phyloP scores from a whole-genome alignment of 2,888 invertebrate genomes.

The Philopedon plagiatum region DNA sequence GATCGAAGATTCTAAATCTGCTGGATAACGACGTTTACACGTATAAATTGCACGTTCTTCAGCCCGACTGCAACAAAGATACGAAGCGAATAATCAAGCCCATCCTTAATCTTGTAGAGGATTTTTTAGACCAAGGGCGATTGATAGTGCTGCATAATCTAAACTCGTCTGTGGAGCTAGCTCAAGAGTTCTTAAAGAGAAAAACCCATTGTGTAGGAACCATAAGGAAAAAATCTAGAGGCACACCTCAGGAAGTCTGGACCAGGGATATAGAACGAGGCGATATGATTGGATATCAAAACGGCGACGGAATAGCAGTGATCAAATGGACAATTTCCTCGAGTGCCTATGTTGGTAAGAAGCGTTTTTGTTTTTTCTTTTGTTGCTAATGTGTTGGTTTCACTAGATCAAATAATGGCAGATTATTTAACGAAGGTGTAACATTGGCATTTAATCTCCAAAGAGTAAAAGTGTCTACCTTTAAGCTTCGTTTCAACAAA shows the following conservation, averaged over 20 bases:
- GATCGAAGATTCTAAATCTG: constrained; percentile 38
- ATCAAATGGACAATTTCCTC: constrained; percentile 38
- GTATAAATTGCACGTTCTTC: constrained; percentile 32
- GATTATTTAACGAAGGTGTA: no score
- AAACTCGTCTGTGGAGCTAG: constrained; percentile 29
- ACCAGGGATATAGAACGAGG: constrained; percentile 23
- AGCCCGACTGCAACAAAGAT: background rate
- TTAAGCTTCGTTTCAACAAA: no score
- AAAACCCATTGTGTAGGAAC: constrained; percentile 39
- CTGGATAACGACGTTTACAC: constrained; percentile 44
- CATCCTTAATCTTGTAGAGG: constrained; percentile 27
- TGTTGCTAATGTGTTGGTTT: no score
- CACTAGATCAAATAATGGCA: no score
- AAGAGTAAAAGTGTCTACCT: no score
- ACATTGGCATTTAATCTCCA: no score
- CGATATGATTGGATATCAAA: constrained; percentile 29
- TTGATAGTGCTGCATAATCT: constrained; percentile 38
- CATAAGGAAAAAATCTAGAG: constrained; percentile 38
- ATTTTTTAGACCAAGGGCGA: constrained; percentile 30
- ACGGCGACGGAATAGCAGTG: constrained; percentile 36
- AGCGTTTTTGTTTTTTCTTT: background rate
- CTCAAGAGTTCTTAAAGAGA: constrained; percentile 23
- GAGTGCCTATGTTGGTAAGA: no score
- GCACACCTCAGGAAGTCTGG: constrained; percentile 29
- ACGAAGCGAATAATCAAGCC: background rate